A percentile compares a stretch with the other conserved stretches of the same genome.
Conservation (phyloP, 2,797 vertebrate genomes). For the Benthosema pterotum region DNA sequence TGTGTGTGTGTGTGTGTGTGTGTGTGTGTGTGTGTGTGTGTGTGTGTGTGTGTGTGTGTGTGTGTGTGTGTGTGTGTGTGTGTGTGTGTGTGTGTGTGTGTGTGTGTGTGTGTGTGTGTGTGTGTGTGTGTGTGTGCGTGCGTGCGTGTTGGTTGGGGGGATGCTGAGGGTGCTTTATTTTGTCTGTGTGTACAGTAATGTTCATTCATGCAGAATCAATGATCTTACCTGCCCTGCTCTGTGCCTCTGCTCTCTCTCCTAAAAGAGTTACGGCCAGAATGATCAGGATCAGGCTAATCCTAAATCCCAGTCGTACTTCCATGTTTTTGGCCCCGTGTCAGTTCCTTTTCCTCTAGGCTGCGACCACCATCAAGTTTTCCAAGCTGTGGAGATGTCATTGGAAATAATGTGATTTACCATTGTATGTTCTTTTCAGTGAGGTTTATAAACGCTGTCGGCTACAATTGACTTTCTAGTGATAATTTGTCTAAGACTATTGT, state of each 20-base stretch:
- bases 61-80: no score
- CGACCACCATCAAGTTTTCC: constrained; percentile 72
- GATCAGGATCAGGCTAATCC: constrained; percentile 71
- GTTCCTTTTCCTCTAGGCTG: constrained; percentile 55
- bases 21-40: no score
- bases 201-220: neutral
- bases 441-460: no score
- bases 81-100: no score
- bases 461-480: no score
- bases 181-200: neutral
- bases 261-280: constrained; percentile 74
- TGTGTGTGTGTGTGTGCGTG: neutral
- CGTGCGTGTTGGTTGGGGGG: no score
- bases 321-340: constrained; percentile 63
- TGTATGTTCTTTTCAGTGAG: neutral
- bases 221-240: constrained; percentile 79
- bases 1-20: no score
- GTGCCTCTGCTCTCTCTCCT: constrained; percentile 65
- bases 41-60: no score
- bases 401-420: constrained; percentile 41
- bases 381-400: constrained; percentile 59
- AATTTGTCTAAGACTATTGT: no score
- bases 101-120: neutral
- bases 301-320: constrained; percentile 75
- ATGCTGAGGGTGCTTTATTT: neutral